Base-by-base conservation (phyloP, 2,797 vertebrate genomes). In the Rhinophrynus dorsalis region DNA sequence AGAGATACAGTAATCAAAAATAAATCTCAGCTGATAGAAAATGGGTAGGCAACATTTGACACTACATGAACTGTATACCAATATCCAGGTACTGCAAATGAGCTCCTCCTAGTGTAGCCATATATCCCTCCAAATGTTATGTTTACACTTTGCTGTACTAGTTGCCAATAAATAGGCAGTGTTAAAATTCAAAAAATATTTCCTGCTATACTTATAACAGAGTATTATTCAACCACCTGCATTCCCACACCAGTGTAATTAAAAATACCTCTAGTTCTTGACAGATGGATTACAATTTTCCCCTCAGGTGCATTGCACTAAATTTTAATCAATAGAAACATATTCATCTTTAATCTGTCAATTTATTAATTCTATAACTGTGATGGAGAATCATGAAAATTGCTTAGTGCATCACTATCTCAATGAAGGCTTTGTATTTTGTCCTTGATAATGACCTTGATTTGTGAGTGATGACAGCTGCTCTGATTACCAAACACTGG, bases 311-410 rank as follows among this genome's bases (percentile, higher is more conserved):
- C 38, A 75, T 70, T 61, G n/a, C 26, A 58, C 44, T 65, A 72
- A 45, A 65, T 75, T 32, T 50, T 74, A 63, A 68, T 75, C 62
- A 77, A 29, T 24, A 75, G 60, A 79, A 78, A 63, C 32, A 64
- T 67, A 62, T 44, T 51, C n/a, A 73, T 40, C 64, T 72, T 30
- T 65, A 76, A 75, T 74, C 67, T 74, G 74, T 67, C 33, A 76
- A 48, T 71, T 32, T 78, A 74, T 77, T 78, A 68, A 70, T 78
- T 77, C 29, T 62, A 23, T 2, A 24, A 17, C 47, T 40, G 30
- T 29, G 3, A 75, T 52, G 42, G 9, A 6, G n/a, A 77, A 78
- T 63, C 47, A 30, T 73, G 47, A 73, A 78, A 77, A 74, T 42
- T 17, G 32, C 29, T 48, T n/a, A 64, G 20, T 35, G 44, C 57